Evolutionary conservation across 2,888 invertebrate species (phyloP), one percentile per base, ranked within the genome.

Genomic region (Cosmopolites sordidus): DNA sequence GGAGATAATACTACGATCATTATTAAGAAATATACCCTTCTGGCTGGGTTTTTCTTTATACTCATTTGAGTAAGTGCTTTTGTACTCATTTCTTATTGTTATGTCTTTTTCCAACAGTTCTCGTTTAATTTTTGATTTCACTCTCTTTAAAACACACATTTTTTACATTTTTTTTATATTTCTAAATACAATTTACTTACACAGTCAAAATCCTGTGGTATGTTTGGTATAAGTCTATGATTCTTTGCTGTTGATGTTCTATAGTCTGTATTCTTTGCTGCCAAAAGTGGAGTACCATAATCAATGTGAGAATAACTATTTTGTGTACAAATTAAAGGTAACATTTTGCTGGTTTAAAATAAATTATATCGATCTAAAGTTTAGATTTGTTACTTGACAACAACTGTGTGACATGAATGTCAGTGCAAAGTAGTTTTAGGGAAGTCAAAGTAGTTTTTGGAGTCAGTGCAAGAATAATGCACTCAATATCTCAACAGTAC

Each of bases 161-260:
- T 5, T 8, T 8, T 22, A 3, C 22, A 8, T 5, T 5, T 8
- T 22, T 8, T 8, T 5, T 3, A 3, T 22, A 22, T 22, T 22
- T 8, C 22, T 22, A 3, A 22, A 22, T 5, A 3, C 4, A 22
- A 22, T 40, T 8, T 54, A 65, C 66, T 64, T 65, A 72, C 72
- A 50, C 66, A 66, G 52, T 72, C 70, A 54, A 67, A 73, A 56
- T 71, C 64, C 60, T 70, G 69, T 2, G 69, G 64, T 43, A 65
- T 55, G 12, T 63, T 60, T 14, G 71, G 69, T 29, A 68, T 65
- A 52, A 62, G 63, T 41, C 60, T 54, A 52, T 71, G 71, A 58
- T 65, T 66, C 16, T 58, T 62, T 15, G 63, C 59, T 16, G 67
- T 68, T 9, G 65, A 64, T 15, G 72, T 71, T 37, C 72, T 60